Evolutionary conservation across 2,113 vertebrate species (phyloP), one percentile per base, ranked within the genome.

Genomic region (Salminus brasiliensis): DNA sequence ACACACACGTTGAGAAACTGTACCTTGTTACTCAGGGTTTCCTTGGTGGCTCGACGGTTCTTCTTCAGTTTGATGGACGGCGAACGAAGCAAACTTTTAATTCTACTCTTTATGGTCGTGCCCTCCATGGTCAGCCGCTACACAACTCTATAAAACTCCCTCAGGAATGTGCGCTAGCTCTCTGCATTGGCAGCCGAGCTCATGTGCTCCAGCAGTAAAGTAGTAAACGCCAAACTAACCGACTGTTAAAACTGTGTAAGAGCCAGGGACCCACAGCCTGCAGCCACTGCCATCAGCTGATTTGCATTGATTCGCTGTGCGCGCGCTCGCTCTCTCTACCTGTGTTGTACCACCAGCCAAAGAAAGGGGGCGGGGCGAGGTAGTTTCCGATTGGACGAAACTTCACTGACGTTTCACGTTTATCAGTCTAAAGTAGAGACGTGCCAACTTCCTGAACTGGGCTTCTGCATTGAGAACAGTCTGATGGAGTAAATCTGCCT

Each of bases 71-170:
- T 90, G 73, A 29, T 0, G 1, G 91, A 88, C 0, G 91, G 92
- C 8, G 92, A 88, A 0, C 88, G 89, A 65, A 92, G 85, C 39
- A 93, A 11, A 10, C 90, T 93, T 70, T 84, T 88, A 75, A 93
- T 84, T 36, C 92, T 89, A 18, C 66, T 91, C 52, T 79, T 91
- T n/a, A 93, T 85, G 1, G 88, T 89, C 49, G 83, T 82, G 3
- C 84, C 88, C 11, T 93, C 91, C 5, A 83, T 88, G 0, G 85
- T 83, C 86, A 89, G 88, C 1, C 59, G 88, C 71, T 15, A 65
- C 16, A 0, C 30, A 15, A 12, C 10, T 4, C 34, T 9, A 30
- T 5, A n/a, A 60, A 18, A 4, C 8, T 18, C 59, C 13, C 7
- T 63, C 55, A 59, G 25, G 23, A 59, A n/a, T 63, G 0, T 34